Evolutionary conservation across 2,113 vertebrate genomes (phyloP).

Genomic region (Nicator chloris): DNA sequence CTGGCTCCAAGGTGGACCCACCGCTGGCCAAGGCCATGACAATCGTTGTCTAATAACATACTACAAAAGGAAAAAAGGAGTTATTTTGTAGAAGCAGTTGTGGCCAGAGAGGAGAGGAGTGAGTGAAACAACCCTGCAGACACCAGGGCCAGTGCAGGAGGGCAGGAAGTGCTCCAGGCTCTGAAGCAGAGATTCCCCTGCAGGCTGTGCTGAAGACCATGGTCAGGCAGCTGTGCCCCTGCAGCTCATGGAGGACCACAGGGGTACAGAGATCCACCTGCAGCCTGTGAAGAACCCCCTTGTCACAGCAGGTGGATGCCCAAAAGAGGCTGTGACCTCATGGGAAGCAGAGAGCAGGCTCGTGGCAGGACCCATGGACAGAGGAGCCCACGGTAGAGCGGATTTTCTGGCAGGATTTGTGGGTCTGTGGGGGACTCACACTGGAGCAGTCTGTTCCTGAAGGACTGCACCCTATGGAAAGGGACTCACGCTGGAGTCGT

Average conservation of each 20-base stretch:
- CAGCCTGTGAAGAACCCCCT: fast-evolving
- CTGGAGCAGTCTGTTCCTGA: background rate
- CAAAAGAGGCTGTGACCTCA: background rate
- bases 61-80: background rate
- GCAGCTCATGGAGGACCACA: fast-evolving
- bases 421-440: fast-evolving
- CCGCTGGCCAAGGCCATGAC: background rate
- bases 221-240: background rate
- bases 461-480: background rate
- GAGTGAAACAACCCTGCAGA: background rate
- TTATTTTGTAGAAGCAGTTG: background rate
- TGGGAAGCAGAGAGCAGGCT: background rate
- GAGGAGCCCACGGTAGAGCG: fast-evolving
- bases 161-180: background rate
- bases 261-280: background rate
- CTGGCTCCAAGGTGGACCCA: background rate
- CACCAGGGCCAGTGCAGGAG: background rate
- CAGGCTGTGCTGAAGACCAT: background rate
- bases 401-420: background rate
- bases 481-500: fast-evolving
- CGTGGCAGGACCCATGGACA: background rate
- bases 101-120: background rate
- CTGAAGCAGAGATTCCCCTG: background rate
- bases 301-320: background rate
- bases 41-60: background rate